Base-by-base conservation (phyloP, 1,140 invertebrate genomes). In the Magallana ariakensis region DNA sequence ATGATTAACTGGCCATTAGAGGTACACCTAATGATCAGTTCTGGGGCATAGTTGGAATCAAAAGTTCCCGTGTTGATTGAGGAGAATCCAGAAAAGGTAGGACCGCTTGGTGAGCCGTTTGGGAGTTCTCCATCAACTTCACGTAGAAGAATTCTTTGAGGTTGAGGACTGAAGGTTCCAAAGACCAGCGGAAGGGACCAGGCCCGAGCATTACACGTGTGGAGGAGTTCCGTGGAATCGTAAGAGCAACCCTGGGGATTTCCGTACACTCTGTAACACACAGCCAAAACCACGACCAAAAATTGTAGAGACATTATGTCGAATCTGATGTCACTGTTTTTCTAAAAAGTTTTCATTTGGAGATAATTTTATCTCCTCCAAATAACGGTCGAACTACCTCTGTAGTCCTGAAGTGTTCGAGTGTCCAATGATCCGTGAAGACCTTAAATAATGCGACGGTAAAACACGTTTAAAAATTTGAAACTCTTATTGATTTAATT, bases 121-220 rank as follows among this genome's bases (percentile, higher is more conserved):
- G 87, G 75, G 11, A 90, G 83, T 13, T 85, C 80, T 3, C 90
- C 90, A 57, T 89, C 87, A 6, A 87, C 84, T 46, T 90, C 88
- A 19, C 86, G 80, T 26, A 90, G 55, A 19, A 87, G 84, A 55
- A 90, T 83, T 15, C 88, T 84, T 58, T 90, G 90, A 5, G 90
- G 90, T 19, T 84, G 81, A 6, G 83, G 80, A 2, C 83, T 56
- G 83, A 90, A 90, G 15, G 58, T 83, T 7, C 53, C 57, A 56
- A 84, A 89, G 33, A 83, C 85, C 15, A 90, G 80, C 0, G 90
- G 90, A 1, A 88, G 55, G 10, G 85, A 58, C 82, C 85, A 88
- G 19, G 33, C 84, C 13, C 82, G 58, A 16, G 85, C 85, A 26
- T 83, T 89, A 26, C 83, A 89, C n/a, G 58, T 75, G 46, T 85